Base-by-base conservation (phyloP, 1,140 invertebrate species). In the Achatina immaculata region DNA sequence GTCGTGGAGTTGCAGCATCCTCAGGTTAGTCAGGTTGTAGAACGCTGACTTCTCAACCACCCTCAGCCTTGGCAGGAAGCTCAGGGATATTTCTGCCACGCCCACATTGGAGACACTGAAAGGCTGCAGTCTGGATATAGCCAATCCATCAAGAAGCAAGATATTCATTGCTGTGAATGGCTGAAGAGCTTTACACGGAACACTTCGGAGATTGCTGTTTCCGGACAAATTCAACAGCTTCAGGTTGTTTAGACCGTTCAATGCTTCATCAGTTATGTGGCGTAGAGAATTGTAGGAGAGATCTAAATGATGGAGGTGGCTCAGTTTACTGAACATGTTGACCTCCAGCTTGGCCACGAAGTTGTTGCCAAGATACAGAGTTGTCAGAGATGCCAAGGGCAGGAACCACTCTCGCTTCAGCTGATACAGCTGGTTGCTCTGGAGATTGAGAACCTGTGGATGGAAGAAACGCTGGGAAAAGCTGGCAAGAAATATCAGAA, bases 21-120 rank as follows among this genome's bases (percentile, higher is more conserved):
- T 71, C 2, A 93, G 83, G 43, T 88, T 82, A 21, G 87, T 86
- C 42, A 93, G 83, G 83, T 92, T 90, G 73, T 84, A 84, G 81
- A 93, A 92, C 0, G 92, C 89, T 55, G 88, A 84, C 28, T 85
- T 80, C 66, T 92, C 91, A 28, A 93, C 86, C 0, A 92, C 85
- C 21, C 31, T 51, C 21, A 93, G 86, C 31, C 87, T 80, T 2
- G 89, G 88, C 87, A 91, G 89, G 68, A 90, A 88, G 45, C 88
- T 88, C 0, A 92, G 74, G 24, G 87, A 88, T 0, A 92, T 71
- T 68, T 89, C 85, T 0, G 85, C 81, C 0, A 92, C 84, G 42
- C 85, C 86, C 16, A 92, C 78, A 40, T 86, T 82, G 2, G 83
- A 77, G 74, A 93, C 92, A 72, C 90, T 89, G 3, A 85, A 82